phyloP scores from a whole-genome alignment of 2,888 invertebrate species.

The Hydrotaea cyrtoneurina region DNA sequence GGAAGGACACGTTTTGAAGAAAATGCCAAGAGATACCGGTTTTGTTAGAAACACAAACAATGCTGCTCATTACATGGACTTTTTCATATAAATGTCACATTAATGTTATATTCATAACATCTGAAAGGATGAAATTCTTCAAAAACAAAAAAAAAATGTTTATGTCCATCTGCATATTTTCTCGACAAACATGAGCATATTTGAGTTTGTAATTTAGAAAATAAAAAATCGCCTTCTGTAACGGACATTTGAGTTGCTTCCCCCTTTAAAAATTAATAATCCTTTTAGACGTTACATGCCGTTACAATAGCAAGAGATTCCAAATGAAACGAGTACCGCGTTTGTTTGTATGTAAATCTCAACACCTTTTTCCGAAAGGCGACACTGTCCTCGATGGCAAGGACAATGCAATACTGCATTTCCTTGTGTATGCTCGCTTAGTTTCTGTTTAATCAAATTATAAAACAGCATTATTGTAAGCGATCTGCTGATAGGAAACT shows the following conservation, averaged over 20 bases:
- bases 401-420: not conserved
- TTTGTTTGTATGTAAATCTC: not conserved
- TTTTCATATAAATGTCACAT: slow-evolving; percentile 17
- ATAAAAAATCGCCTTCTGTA: not conserved
- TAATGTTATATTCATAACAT: not conserved
- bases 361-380: slow-evolving; percentile 8
- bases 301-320: not conserved
- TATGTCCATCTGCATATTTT: slow-evolving; percentile 17
- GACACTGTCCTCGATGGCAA: not conserved
- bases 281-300: slow-evolving; percentile 22
- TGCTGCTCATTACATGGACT: slow-evolving; percentile 22
- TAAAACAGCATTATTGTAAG: slow-evolving; percentile 13
- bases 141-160: not conserved
- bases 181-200: not conserved
- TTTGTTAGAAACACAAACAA: not conserved
- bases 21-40: not conserved
- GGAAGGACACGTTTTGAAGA: not conserved
- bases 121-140: not conserved
- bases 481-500: slow-evolving; percentile 29
- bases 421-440: not conserved
- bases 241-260: not conserved
- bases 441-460: slow-evolving; percentile 34
- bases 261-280: not conserved
- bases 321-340: not conserved
- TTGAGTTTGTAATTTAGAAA: slow-evolving; percentile 23